These are phyloP conservation scores for Margaritifera margaritifera DNA, from an alignment of 2,888 invertebrate genomes.

Conservation along the genomic window DNA sequence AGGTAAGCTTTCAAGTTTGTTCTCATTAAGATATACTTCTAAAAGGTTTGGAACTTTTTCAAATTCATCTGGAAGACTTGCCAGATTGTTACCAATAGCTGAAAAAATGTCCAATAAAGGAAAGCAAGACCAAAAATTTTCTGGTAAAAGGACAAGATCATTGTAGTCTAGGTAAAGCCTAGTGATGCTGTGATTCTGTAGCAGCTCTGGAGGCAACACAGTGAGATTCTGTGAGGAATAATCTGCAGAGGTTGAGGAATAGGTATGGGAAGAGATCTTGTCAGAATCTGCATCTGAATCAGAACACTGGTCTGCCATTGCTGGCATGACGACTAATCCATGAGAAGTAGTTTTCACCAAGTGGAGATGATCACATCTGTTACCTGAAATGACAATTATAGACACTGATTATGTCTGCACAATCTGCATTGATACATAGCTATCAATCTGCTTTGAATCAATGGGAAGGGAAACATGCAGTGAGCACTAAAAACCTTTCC, in stretches of 20 bases:
- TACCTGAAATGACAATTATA: no score
- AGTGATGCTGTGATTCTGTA: constrained; percentile 23
- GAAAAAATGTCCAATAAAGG: constrained; percentile 44
- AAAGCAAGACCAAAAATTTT: constrained; percentile 32
- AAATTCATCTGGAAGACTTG: constrained; percentile 44
- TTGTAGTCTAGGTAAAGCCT: constrained; percentile 55
- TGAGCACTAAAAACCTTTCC: no score
- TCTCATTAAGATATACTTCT: constrained; percentile 58
- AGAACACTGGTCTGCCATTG: no score
- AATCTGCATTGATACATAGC: no score
- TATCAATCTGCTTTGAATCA: no score
- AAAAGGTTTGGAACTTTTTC: constrained; percentile 38
- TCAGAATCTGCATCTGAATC: no score
- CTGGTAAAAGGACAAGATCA: constrained; percentile 46
- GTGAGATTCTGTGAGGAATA: constrained; percentile 35
- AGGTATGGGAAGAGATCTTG: no score
- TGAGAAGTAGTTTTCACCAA: no score
- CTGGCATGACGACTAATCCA: no score
- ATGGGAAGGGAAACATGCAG: no score
- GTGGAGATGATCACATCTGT: no score
- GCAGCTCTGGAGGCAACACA: constrained; percentile 37
- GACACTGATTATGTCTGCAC: no score
- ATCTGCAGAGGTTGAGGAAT: constrained; percentile 16
- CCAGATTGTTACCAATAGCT: constrained; percentile 54
- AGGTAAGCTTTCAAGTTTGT: constrained; percentile 44